Conservation (phyloP, 1,140 invertebrate genomes). For the Calliopsis andreniformis region DNA sequence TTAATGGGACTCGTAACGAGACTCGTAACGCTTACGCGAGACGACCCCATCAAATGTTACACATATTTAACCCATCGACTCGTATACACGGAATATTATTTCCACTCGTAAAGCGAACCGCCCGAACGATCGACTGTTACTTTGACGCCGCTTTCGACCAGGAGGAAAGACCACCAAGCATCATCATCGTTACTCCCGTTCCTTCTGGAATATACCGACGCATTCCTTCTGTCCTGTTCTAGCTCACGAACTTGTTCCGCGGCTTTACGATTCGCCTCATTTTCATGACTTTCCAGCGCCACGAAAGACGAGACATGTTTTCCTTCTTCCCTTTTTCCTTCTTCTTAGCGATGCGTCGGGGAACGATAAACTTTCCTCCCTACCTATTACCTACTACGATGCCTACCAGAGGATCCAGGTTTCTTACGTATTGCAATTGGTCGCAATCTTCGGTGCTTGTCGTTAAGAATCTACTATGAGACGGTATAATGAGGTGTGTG, state of each 20-base stretch:
- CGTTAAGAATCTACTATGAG: no score
- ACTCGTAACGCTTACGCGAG: conserved; percentile 30
- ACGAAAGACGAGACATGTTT: not conserved
- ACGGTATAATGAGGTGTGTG: no score
- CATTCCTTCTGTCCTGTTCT: conserved; percentile 17
- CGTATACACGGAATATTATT: conserved; percentile 56
- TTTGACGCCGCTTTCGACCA: conserved; percentile 42
- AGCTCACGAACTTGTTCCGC: not conserved
- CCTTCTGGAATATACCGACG: conserved; percentile 3
- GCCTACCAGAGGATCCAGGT: no score
- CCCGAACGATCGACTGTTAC: conserved; percentile 61
- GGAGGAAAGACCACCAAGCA: not conserved
- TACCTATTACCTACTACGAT: no score
- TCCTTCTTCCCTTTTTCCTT: not conserved
- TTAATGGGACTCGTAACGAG: conserved; percentile 17
- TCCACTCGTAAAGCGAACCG: conserved; percentile 60
- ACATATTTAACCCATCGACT: conserved; percentile 60
- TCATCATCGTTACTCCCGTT: conserved; percentile 29
- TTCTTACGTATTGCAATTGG: no score
- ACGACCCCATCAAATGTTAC: conserved; percentile 62
- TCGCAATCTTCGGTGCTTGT: no score
- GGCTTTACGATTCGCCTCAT: conserved; percentile 48
- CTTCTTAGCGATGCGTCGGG: not conserved
- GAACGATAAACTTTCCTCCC: not conserved
- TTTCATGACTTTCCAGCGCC: conserved; percentile 52